Evolutionary conservation across 1,140 invertebrate species (phyloP), one percentile per base, ranked within the genome.

Genomic region (Drosophila parvula): DNA sequence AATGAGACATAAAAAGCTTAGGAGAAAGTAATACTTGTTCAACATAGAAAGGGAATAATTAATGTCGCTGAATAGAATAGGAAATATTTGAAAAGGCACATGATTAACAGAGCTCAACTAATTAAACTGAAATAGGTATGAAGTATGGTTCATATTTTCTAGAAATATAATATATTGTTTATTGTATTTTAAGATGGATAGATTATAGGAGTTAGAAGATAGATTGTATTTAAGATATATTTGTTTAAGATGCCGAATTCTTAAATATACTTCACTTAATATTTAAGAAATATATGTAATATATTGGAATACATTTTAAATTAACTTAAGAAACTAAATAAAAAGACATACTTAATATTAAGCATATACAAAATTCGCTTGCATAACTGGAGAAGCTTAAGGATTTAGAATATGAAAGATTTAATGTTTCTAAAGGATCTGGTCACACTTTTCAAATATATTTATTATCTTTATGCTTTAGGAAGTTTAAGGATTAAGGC

Each of bases 1-100:
- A 77, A 76, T 53, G 47, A 69, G 57, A 69, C 56, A 69, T 53
- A 30, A 41, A 51, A 65, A 50, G 40, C 55, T 55, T 22, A 40
- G 41, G 74, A 41, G 73, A 65, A 48, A 64, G 53, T 58, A 56
- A 30, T 30, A 48, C 11, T 22, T 3, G 22, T 22, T 2, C 22
- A 22, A n/a, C 34, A 18, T 41, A 58, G 34, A 75, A 38, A 50
- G 27, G 28, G 50, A 74, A 74, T 56, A 56, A 55, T 45, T 30
- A 62, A 74, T 44, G 22, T 43, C 16, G 34, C 28, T 34, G 27
- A 48, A 51, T 36, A 55, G 14, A 44, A 32, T 69, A 16, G 63
- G 36, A 36, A 28, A 51, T 30, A 51, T 50, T 27, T 48, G 28
- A 27, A 65, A 38, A 18, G 43, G 10, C 57, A 18, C 3, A 4